A percentile compares a stretch with the other conserved stretches of the same genome.
phyloP scores from a whole-genome alignment of 1,140 invertebrate species.

The Drosophila parvula region DNA sequence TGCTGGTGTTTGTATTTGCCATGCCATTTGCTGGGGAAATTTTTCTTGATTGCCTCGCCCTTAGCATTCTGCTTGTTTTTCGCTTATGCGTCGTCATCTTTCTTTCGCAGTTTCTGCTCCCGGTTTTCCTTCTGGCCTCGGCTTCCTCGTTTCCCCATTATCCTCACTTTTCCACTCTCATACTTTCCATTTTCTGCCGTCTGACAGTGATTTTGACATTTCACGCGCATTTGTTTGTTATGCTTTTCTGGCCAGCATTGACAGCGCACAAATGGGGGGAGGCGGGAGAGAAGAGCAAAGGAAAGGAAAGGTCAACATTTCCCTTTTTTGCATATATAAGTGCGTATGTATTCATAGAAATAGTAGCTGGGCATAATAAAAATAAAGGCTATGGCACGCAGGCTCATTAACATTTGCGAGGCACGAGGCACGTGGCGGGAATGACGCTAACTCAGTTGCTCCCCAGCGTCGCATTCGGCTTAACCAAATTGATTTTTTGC shows the following conservation, averaged over 20 bases:
- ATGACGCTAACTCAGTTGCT: conserved; percentile 62
- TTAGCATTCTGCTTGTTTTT: conserved; percentile 67
- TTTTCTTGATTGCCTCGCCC: conserved; percentile 77
- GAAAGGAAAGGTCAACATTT: conserved; percentile 66
- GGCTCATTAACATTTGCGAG: conserved; percentile 59
- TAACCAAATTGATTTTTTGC: conserved; percentile 70
- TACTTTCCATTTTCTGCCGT: conserved; percentile 10
- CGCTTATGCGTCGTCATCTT: conserved; percentile 75
- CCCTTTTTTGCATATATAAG: conserved; percentile 50
- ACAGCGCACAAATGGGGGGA: neutral
- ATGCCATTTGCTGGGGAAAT: conserved; percentile 72
- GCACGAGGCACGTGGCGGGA: conserved; percentile 53
- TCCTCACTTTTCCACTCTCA: neutral
- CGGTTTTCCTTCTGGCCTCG: neutral
- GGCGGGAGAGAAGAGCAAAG: neutral
- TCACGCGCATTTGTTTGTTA: conserved; percentile 76
- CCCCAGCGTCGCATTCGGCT: conserved; percentile 65
- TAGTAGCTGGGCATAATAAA: conserved; percentile 38
- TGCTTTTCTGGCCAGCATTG: conserved; percentile 49
- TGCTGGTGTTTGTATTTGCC: conserved; percentile 61
- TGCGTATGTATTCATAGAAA: conserved; percentile 45
- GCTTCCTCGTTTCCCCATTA: conserved; percentile 8
- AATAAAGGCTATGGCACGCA: conserved; percentile 53
- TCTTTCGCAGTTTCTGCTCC: conserved; percentile 48
- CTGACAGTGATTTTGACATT: conserved; percentile 79